Evolutionary conservation across 1,140 invertebrate species (phyloP), one percentile per base, ranked within the genome.

Genomic region (Drosophila baimaii): DNA sequence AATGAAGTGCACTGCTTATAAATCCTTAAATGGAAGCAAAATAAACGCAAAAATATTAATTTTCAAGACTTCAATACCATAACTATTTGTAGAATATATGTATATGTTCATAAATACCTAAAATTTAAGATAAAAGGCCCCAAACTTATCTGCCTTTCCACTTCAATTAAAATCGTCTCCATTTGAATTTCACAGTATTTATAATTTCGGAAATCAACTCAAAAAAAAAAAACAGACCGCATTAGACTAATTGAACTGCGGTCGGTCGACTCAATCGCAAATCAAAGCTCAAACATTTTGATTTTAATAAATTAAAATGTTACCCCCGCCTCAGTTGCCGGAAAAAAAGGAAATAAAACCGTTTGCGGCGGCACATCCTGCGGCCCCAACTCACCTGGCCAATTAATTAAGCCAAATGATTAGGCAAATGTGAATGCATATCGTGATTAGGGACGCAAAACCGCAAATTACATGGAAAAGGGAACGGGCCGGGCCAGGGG

Each of bases 351-450:
- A 72, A 72, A 72, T 71, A 58, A 72, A 75, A 55, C 15, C 51
- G 51, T 74, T 75, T 49, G 70, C 56, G 56, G 56, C 39, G 46
- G 19, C 39, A 58, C 43, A 61, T 66, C 31, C 35, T 76, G 70
- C 57, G 31, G 19, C 59, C 52, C 54, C 73, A 49, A 49, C 76
- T 78, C 58, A 75, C 69, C 55, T 70, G 70, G 62, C 63, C 82
- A 86, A 86, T 86, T 86, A 86, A 86, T 88, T 86, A 88, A 79
- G 83, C 82, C 82, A 78, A 88, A 71, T 86, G 83, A 85, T 85
- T 85, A 82, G 75, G 75, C 79, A 79, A 85, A 85, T 85, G 82
- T 65, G 82, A 88, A 85, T 85, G 83, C 82, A 85, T 85, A 88
- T 88, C 83, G 79, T 88, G 79, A 88, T 85, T 88, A 88, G 82